Percentiles rank a stretch among this genome's conserved stretches.
phyloP scores from a whole-genome alignment of 2,113 vertebrate genomes.

The Malurus alboscapulatus region DNA sequence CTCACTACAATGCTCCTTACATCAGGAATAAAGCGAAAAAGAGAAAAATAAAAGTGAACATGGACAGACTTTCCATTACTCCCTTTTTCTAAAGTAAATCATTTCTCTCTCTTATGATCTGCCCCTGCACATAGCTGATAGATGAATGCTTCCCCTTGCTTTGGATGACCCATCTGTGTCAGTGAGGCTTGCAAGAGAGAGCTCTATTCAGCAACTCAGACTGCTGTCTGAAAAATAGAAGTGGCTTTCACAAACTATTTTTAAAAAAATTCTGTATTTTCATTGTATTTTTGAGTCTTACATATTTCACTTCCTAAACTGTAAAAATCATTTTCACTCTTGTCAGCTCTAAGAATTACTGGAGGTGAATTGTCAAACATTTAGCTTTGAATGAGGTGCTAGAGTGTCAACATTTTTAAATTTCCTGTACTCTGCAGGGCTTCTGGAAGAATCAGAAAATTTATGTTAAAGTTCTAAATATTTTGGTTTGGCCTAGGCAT shows the following conservation, averaged over 20 bases:
- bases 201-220: neutral
- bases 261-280: neutral
- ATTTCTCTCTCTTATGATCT: conserved; percentile 37
- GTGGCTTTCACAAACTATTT: neutral
- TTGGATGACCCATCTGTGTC: conserved; percentile 29
- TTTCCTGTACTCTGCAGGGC: neutral
- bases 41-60: conserved; percentile 21
- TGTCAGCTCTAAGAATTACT: neutral
- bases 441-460: neutral
- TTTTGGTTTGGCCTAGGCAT: neutral
- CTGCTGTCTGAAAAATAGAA: neutral
- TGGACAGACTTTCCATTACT: conserved; percentile 38
- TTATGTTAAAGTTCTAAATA: neutral
- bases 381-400: neutral
- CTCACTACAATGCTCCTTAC: neutral
- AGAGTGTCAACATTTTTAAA: neutral
- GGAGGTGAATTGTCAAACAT: neutral
- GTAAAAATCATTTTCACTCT: neutral
- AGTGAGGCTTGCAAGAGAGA: neutral
- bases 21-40: conserved; percentile 35
- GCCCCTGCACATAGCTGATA: neutral
- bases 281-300: neutral
- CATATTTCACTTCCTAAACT: neutral
- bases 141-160: conserved; percentile 6
- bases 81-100: conserved; percentile 40